A percentile compares a stretch with the other conserved stretches of the same genome.
Conservation (phyloP, 2,888 invertebrate genomes). For the Dynastes tityus region DNA sequence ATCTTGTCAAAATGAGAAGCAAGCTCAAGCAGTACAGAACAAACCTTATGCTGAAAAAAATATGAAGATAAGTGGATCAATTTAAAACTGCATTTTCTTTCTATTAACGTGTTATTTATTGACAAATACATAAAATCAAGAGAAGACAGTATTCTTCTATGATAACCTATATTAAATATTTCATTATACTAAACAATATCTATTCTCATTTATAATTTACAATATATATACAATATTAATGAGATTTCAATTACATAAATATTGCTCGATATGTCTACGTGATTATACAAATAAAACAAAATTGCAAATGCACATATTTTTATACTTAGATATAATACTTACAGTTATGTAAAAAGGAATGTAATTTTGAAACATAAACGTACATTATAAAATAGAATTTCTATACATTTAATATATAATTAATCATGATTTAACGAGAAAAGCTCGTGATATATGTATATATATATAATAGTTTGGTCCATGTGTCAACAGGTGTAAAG, state of each 20-base stretch:
- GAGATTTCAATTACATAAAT: constrained; percentile 49
- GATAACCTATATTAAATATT: constrained; percentile 44
- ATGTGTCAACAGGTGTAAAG: constrained; percentile 47
- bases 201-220: constrained; percentile 51
- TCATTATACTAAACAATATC: constrained; percentile 38
- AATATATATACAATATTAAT: constrained; percentile 52
- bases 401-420: constrained; percentile 41
- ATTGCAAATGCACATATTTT: constrained; percentile 40
- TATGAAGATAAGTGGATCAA: too few species aligned
- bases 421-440: constrained; percentile 42
- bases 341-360: constrained; percentile 42
- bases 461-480: constrained; percentile 49
- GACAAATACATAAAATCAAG: constrained; percentile 49
- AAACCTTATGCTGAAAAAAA: too few species aligned
- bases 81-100: neutral
- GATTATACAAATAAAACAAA: constrained; percentile 44
- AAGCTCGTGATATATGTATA: constrained; percentile 45
- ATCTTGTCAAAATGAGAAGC: too few species aligned
- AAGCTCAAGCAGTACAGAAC: too few species aligned
- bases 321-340: constrained; percentile 36
- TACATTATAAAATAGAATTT: constrained; percentile 45
- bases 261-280: constrained; percentile 46
- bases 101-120: constrained; percentile 46
- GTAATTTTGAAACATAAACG: constrained; percentile 42
- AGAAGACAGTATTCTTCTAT: constrained; percentile 36